Evolutionary conservation across 2,113 vertebrate species (phyloP).

Genomic region (Sinocyclocheilus rhinocerous): DNA sequence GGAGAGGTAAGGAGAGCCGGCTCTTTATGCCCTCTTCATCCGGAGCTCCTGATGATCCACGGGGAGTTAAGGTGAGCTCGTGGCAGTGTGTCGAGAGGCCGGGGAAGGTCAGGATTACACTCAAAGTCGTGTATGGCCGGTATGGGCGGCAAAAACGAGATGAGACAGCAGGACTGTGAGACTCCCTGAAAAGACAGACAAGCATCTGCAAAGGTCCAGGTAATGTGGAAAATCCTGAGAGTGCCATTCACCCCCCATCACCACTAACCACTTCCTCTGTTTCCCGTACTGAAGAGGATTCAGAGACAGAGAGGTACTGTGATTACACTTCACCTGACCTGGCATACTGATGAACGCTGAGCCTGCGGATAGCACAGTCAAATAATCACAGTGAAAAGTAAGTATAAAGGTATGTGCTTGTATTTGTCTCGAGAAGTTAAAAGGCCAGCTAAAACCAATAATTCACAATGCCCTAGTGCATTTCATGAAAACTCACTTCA

Average conservation of each 20-base stretch:
- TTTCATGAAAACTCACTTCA: slow-evolving; percentile 15
- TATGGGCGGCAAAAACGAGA: neutral
- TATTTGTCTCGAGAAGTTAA: neutral
- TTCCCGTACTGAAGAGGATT: neutral
- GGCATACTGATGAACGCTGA: slow-evolving; percentile 4
- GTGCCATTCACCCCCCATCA: neutral
- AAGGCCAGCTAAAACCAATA: neutral
- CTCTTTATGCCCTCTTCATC: neutral
- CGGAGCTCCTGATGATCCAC: slow-evolving; percentile 3
- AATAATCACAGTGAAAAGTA: slow-evolving; percentile 1
- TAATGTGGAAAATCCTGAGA: slow-evolving; percentile 15
- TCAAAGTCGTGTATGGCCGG: neutral
- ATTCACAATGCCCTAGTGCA: neutral
- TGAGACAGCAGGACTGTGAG: neutral
- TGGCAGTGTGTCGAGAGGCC: neutral
- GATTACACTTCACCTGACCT: slow-evolving; percentile 6
- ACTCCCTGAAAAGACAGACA: slow-evolving; percentile 21
- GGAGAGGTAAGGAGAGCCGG: neutral
- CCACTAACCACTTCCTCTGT: slow-evolving; percentile 10
- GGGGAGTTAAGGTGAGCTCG: neutral
- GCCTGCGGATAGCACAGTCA: neutral
- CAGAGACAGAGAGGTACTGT: neutral
- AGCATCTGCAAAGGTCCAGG: neutral
- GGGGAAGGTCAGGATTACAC: neutral
- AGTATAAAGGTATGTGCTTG: neutral